phyloP scores from a whole-genome alignment of 1,140 invertebrate species.

The Orchestia grillus region DNA sequence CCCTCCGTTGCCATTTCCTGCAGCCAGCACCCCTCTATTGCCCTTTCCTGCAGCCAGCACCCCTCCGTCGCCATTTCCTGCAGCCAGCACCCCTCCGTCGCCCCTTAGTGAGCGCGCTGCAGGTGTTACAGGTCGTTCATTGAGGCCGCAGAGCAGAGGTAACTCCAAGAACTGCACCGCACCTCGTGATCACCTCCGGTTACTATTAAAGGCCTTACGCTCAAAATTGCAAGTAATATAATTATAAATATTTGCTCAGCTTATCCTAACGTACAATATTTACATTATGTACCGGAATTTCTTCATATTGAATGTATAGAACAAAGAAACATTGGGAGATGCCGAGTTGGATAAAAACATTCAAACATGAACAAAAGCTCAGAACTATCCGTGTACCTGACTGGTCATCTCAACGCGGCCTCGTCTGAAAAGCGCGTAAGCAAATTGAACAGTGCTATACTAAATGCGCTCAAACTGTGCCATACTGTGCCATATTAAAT shows the following conservation, averaged over 20 bases:
- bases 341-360: too few relatives aligned
- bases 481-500: too few relatives aligned
- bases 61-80: too few relatives aligned
- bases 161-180: background rate
- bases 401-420: too few relatives aligned
- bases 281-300: background rate
- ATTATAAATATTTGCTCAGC: background rate
- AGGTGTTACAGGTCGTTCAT: background rate
- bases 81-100: background rate
- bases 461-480: too few relatives aligned
- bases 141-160: background rate
- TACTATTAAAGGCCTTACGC: background rate
- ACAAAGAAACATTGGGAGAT: background rate
- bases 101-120: background rate
- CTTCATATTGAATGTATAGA: background rate
- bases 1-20: too few relatives aligned
- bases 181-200: background rate
- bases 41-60: too few relatives aligned
- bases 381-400: too few relatives aligned
- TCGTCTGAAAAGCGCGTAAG: too few relatives aligned
- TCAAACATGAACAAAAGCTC: too few relatives aligned
- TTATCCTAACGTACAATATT: background rate
- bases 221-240: background rate
- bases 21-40: too few relatives aligned
- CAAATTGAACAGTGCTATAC: too few relatives aligned